Base-by-base conservation (phyloP, 2,888 invertebrate genomes). In the Drosophila bunnanda region DNA sequence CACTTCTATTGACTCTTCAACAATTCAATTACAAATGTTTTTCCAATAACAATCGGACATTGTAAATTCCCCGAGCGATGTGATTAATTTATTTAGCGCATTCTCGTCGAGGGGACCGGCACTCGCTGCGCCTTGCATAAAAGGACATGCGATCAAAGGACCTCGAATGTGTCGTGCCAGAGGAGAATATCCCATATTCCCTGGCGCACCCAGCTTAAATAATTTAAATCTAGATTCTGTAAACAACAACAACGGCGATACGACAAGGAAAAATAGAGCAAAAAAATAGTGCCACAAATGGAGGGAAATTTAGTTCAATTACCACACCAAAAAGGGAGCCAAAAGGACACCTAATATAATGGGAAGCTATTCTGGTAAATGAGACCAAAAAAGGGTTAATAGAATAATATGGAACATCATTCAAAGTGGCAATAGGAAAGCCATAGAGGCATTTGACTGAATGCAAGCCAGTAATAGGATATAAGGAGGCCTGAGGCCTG, bases 11-110 rank as follows among this genome's bases (percentile, higher is more conserved):
- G 61, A 34, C 60, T 69, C 46, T 67, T 57, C 53, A 53, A 65
- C 71, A 77, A 72, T 74, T 82, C 73, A 74, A 87, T 88, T 84
- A 48, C 62, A 72, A 67, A 62, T 66, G 61, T 25, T 61, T 59
- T 70, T 70, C 60, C 75, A 53, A 77, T 84, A 70, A n/a, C 60
- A 50, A 59, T 52, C 50, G 69, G 60, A 61, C 61, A 78, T 71
- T 87, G 74, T 70, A 54, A 75, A 84, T 52, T 72, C 58, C 28
- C 54, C 8, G 28, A 54, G 39, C 55, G 68, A 30, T 38, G 74
- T 83, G 74, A 88, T 85, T 83, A 88, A 83, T 83, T 88, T 80
- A 88, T 88, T 67, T 50, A 60, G 56, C 60, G 56, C 60, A 66
- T 48, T 48, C 61, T 44, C 34, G 48, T 28, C 32, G 36, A 20